Evolutionary conservation across 2,113 vertebrate genomes (phyloP).

Genomic region (Atractosteus spatula): DNA sequence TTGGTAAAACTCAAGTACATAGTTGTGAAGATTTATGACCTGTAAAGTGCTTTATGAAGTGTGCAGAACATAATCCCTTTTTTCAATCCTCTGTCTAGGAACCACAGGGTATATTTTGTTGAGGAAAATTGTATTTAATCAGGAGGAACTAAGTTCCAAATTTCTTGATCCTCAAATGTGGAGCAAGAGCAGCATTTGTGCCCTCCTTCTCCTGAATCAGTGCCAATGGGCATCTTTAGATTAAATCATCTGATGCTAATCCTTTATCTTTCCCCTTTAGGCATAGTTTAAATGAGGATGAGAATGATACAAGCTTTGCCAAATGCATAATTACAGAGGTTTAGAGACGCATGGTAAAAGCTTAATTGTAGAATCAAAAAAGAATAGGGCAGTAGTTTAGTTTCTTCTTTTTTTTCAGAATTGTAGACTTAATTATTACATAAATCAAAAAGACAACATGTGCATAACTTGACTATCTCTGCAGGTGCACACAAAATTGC

Average conservation of each 20-base stretch:
- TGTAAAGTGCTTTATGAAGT: background rate
- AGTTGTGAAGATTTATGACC: no score
- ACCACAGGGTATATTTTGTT: conserved; percentile 6
- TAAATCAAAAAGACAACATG: no score
- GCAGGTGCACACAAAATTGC: no score
- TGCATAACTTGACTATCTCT: no score
- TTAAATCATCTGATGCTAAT: background rate
- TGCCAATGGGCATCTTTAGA: conserved; percentile 5
- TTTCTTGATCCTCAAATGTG: conserved; percentile 14
- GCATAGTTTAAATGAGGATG: background rate
- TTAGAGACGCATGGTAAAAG: background rate
- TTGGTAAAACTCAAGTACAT: no score
- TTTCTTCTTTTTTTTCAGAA: no score
- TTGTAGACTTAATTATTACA: no score
- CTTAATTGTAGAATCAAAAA: conserved; percentile 5
- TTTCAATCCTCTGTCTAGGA: conserved; percentile 7
- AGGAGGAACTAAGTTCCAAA: conserved; percentile 24
- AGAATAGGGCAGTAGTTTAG: conserved; percentile 16
- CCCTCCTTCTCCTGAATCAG: background rate
- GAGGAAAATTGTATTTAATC: conserved; percentile 23
- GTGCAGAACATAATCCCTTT: background rate
- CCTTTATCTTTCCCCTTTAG: conserved; percentile 11
- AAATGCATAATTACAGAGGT: background rate
- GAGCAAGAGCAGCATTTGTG: background rate
- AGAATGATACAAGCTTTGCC: background rate